Conservation (phyloP, 2,888 invertebrate genomes). For the Microctonus aethiopoides region DNA sequence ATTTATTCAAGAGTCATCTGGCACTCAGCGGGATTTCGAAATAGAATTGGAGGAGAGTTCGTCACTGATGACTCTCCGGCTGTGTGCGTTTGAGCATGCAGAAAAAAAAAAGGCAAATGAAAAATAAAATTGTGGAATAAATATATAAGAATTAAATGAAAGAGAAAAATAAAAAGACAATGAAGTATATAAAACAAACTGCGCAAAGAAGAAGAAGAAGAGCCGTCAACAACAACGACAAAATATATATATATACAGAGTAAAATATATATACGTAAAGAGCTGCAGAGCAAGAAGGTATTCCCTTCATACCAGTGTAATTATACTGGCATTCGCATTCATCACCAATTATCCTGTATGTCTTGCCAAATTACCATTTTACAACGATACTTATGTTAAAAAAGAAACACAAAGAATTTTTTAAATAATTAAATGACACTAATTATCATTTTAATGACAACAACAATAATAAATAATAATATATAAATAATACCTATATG, state of each 20-base stretch:
- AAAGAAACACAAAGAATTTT: not conserved
- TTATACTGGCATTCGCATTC: conserved; percentile 20
- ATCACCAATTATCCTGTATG: conserved; percentile 23
- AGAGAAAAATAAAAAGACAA: conserved; percentile 44
- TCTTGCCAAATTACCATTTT: conserved; percentile 27
- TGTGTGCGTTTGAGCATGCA: conserved; percentile 26
- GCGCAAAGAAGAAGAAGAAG: conserved; percentile 19
- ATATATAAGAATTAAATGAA: conserved; percentile 14
- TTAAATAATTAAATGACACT: not conserved
- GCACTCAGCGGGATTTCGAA: conserved; percentile 63
- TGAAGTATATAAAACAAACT: conserved; percentile 43
- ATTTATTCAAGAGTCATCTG: conserved; percentile 60
- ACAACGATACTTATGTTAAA: not conserved
- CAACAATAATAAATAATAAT: too few species aligned
- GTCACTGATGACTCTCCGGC: conserved; percentile 23
- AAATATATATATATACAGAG: not conserved
- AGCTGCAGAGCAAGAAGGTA: too few species aligned
- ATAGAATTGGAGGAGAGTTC: conserved; percentile 57
- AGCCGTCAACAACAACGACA: conserved; percentile 3
- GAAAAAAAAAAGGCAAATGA: not conserved
- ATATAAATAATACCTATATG: too few species aligned
- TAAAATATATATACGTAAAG: too few species aligned
- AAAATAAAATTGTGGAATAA: not conserved
- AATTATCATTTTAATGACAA: too few species aligned
- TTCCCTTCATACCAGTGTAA: conserved; percentile 23